Evolutionary conservation across 2,888 invertebrate genomes (phyloP), one percentile per base, ranked within the genome.

Genomic region (Cantharis lateralis): DNA sequence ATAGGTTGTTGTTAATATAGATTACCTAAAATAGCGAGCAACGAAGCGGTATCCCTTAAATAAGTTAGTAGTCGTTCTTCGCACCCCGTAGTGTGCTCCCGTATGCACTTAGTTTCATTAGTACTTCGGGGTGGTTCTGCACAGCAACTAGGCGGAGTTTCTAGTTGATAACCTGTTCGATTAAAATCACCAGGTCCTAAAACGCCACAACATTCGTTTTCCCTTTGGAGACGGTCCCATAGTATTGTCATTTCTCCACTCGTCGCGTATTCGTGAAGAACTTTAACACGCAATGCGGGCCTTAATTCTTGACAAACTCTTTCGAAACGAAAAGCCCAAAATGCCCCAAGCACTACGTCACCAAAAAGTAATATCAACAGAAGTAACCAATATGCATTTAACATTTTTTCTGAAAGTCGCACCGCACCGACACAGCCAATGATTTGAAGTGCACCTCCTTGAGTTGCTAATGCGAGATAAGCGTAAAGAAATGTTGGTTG

Each of bases 361-460:
- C 96, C 96, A 84, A 95, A 93, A 73, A 96, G 91, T 71, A 96
- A 90, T 24, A 93, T 93, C 63, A 96, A 90, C 81, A 96, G 89
- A 28, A 95, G 91, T 77, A 95, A 89, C 95, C 95, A 96, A 88
- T 96, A 96, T 79, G 94, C 93, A 90, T 95, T 95, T 77, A 96
- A 91, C 83, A 96, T 91, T 79, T 93, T 92, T 86, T 95, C 95
- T 85, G 94, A 95, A 78, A 96, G 93, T 74, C 95, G 91, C 80
- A 95, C 89, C 28, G 96, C 96, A 61, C 95, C 96, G 24, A 95
- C 89, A 87, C 95, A 96, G 82, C 96, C 96, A 74, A 96, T 91
- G 62, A 94, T 88, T 87, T 95, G 95, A 62, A 92, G 86, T 64
- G 91, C 89, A 74, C 91, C 91, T 68, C 90, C 88, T 82, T 96